Conservation (phyloP, 2,888 invertebrate species). For the Sphaerophoria taeniata region DNA sequence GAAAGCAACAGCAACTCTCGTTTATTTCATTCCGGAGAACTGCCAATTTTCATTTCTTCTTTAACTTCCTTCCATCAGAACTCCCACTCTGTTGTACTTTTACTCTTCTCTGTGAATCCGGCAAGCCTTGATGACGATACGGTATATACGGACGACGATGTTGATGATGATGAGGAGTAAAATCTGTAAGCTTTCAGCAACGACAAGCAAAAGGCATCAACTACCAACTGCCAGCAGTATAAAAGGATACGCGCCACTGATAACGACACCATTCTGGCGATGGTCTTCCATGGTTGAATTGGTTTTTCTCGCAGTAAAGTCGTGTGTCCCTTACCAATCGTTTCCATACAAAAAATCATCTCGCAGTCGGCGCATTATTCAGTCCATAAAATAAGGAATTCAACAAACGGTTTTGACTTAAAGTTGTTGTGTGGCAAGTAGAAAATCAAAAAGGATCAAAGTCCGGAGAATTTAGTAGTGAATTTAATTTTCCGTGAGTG, state of each 20-base stretch:
- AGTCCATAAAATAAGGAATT: slow-evolving; percentile 36
- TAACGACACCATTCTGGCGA: slow-evolving; percentile 80
- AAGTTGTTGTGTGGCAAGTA: neutral
- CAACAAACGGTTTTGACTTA: neutral
- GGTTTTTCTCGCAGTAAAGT: slow-evolving; percentile 41
- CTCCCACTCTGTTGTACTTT: slow-evolving; percentile 16
- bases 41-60: slow-evolving; percentile 35
- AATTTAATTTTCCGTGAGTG: neutral
- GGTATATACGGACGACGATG: neutral
- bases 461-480: neutral
- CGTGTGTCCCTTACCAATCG: slow-evolving; percentile 28
- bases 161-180: slow-evolving; percentile 37
- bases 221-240: slow-evolving; percentile 76
- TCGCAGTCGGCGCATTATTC: slow-evolving; percentile 17
- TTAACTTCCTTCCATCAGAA: slow-evolving; percentile 16
- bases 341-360: slow-evolving; percentile 10
- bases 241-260: slow-evolving; percentile 81
- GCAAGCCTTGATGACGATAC: slow-evolving; percentile 5
- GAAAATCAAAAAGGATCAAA: slow-evolving; percentile 19
- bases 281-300: slow-evolving; percentile 75
- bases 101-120: slow-evolving; percentile 4
- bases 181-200: slow-evolving; percentile 63
- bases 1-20: slow-evolving; percentile 47
- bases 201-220: slow-evolving; percentile 48
- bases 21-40: slow-evolving; percentile 23